Conservation (phyloP, 37 sponge, comb jelly and placozoan species). For the Theonella swinhoei region DNA sequence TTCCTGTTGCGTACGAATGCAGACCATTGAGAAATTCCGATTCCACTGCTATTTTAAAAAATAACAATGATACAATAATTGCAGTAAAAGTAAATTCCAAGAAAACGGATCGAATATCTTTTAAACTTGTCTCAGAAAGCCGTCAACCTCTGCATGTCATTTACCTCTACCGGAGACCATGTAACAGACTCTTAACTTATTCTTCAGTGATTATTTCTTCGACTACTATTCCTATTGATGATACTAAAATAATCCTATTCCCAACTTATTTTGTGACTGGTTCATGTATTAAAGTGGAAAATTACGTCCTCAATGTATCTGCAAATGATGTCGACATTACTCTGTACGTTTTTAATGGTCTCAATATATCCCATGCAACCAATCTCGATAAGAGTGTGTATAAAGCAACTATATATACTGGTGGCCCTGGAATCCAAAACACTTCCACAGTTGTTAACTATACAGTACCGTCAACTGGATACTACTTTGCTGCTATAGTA, state of each 20-base stretch:
- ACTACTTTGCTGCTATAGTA: not conserved
- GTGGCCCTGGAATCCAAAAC: not conserved
- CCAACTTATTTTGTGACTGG: not conserved
- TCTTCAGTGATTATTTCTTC: not conserved
- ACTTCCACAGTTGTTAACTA: not conserved
- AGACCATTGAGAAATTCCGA: not conserved
- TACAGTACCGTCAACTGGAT: not conserved
- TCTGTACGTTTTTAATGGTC: not conserved
- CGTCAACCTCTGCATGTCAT: not conserved
- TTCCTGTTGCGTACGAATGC: no score
- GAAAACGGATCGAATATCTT: not conserved
- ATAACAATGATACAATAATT: not conserved
- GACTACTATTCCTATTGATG: not conserved
- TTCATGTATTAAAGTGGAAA: not conserved
- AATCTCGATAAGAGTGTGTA: not conserved
- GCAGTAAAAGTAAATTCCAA: not conserved
- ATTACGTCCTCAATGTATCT: not conserved
- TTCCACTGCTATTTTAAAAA: not conserved
- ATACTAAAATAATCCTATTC: not conserved
- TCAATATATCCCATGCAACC: not conserved
- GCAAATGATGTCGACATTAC: not conserved
- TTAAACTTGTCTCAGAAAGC: not conserved
- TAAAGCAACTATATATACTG: not conserved
- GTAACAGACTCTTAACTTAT: not conserved
- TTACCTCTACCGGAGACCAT: not conserved